These are phyloP conservation scores for Eupeodes latifasciatus DNA, from an alignment of 2,888 invertebrate species.

Conservation along the genomic window DNA sequence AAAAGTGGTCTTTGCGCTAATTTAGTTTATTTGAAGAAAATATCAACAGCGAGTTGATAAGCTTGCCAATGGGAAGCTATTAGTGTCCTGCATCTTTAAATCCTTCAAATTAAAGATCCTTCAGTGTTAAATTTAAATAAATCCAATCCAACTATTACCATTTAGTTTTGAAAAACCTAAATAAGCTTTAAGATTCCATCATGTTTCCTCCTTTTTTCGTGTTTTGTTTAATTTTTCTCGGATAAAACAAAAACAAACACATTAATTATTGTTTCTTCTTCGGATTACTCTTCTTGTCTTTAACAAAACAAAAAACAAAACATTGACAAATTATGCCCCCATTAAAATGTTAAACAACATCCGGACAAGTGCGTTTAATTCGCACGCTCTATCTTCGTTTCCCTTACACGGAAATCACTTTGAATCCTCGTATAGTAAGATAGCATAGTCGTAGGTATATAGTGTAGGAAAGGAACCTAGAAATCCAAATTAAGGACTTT, in stretches of 20 bases:
- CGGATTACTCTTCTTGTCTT: not conserved
- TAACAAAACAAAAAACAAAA: conserved; percentile 10
- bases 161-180: not conserved
- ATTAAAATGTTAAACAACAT: conserved; percentile 71
- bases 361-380: conserved; percentile 57
- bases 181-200: not conserved
- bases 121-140: no score
- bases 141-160: not conserved
- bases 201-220: not conserved
- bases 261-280: conserved; percentile 22
- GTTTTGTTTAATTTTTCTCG: not conserved
- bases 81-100: no score
- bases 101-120: no score
- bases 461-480: not conserved
- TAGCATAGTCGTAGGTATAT: no score
- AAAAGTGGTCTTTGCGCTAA: no score
- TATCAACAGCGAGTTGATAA: no score
- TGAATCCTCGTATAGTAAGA: not conserved
- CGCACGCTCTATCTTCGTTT: conserved; percentile 37
- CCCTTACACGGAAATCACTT: not conserved
- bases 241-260: conserved; percentile 18
- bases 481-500: conserved; percentile 16
- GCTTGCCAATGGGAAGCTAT: no score
- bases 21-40: no score
- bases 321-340: conserved; percentile 70